These are phyloP conservation scores for Heliconius ethilla DNA, from an alignment of 2,888 invertebrate species.

Conservation along the genomic window DNA sequence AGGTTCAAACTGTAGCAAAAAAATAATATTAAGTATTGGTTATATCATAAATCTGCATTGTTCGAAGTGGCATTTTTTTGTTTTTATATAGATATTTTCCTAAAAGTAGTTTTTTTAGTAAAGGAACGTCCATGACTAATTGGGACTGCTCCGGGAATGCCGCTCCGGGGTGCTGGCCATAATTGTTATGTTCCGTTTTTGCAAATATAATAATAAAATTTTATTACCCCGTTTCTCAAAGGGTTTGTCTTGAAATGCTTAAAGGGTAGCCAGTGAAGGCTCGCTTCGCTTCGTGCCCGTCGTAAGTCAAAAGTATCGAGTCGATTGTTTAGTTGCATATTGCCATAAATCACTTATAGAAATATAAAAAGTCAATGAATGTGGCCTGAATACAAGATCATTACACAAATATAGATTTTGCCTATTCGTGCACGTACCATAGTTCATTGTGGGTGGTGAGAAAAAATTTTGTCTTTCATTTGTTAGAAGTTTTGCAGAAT, in stretches of 20 bases:
- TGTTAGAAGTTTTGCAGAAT: slow-evolving; percentile 56
- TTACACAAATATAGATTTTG: slow-evolving; percentile 82
- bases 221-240: slow-evolving; percentile 80
- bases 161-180: slow-evolving; percentile 69
- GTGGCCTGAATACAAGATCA: slow-evolving; percentile 76
- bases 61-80: slow-evolving; percentile 68
- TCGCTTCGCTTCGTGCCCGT: slow-evolving; percentile 60
- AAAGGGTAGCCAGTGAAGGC: slow-evolving; percentile 75
- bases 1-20: slow-evolving; percentile 67
- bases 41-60: slow-evolving; percentile 68
- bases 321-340: slow-evolving; percentile 77
- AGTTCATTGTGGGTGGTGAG: slow-evolving; percentile 74
- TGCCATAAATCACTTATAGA: slow-evolving; percentile 77
- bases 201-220: slow-evolving; percentile 81
- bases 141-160: slow-evolving; percentile 61
- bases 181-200: slow-evolving; percentile 69
- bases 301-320: slow-evolving; percentile 73
- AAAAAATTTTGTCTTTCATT: slow-evolving; percentile 49
- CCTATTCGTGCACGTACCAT: slow-evolving; percentile 75
- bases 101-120: slow-evolving; percentile 56
- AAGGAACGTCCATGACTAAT: slow-evolving; percentile 69
- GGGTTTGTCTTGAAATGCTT: slow-evolving; percentile 72
- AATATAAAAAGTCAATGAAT: slow-evolving; percentile 67
- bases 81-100: slow-evolving; percentile 56
- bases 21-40: slow-evolving; percentile 61